These are phyloP conservation scores for Eustalomyia histrio DNA, from an alignment of 2,888 invertebrate species.

Conservation along the genomic window DNA sequence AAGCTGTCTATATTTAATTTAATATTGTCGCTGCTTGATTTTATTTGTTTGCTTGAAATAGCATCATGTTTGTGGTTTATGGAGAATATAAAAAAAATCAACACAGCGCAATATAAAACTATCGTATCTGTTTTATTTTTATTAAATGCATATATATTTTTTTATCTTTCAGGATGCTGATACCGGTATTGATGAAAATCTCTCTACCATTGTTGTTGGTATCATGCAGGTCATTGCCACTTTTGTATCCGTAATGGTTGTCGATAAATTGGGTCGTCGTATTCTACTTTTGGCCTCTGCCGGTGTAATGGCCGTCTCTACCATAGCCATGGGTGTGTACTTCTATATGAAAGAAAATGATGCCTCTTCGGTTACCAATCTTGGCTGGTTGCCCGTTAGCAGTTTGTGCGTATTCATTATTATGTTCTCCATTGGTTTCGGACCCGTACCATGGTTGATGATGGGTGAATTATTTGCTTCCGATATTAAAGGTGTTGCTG, in stretches of 20 bases:
- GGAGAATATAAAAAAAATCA: too few species aligned
- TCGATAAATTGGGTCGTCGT: constrained; percentile 90
- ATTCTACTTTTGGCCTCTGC: constrained; percentile 87
- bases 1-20: too few species aligned
- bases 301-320: constrained; percentile 85
- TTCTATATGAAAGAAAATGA: constrained; percentile 81
- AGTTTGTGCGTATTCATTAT: constrained; percentile 88
- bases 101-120: too few species aligned
- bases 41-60: too few species aligned
- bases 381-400: constrained; percentile 88
- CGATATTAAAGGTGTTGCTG: constrained; percentile 88
- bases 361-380: constrained; percentile 78
- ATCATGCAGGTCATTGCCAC: constrained; percentile 87
- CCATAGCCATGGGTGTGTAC: constrained; percentile 86
- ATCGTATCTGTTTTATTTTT: too few species aligned
- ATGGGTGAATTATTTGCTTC: constrained; percentile 90
- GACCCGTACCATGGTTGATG: constrained; percentile 90
- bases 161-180: constrained; percentile 72
- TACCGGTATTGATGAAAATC: constrained; percentile 81
- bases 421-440: constrained; percentile 90
- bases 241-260: constrained; percentile 86
- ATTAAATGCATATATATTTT: too few species aligned
- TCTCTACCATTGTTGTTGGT: constrained; percentile 90
- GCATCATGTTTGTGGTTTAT: too few species aligned
- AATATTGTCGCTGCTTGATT: too few species aligned